Base-by-base conservation (phyloP, 2,113 vertebrate genomes). In the Vanacampus margaritifer region DNA sequence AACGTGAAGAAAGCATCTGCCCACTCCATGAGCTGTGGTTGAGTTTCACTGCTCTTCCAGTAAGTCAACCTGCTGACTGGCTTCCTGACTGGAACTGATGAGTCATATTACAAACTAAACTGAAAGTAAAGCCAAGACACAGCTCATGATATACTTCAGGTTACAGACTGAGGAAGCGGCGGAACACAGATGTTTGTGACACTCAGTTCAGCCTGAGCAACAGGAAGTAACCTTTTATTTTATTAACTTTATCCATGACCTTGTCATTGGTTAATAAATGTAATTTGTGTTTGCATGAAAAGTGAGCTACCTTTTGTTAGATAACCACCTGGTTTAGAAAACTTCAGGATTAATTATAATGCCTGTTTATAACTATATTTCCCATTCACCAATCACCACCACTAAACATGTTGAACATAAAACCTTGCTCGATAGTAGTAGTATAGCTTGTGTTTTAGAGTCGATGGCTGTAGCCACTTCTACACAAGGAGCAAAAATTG, bases 51-150 rank as follows among this genome's bases (percentile, higher is more conserved):
- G 75, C 75, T 74, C 58, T 86, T 83, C 82, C 80, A 74, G 84
- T 81, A 82, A 87, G 66, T 37, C 43, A 46, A 51, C 67, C 68
- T 67, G 68, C 78, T 78, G 80, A 76, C 81, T 73, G 54, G 45
- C 72, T 68, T 58, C 54, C 23, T 82, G 71, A 76, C 79, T 76
- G 80, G 86, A 78, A 84, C 39, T 71, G 67, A 86, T 88, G 86
- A 86, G 79, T 88, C 86, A 86, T 65, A 57, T 50, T 41, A 23
- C 37, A 36, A 23, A 51, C n/a, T 57, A 72, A 81, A 85, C 62
- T 79, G 79, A 85, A 82, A 87, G 80, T 71, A 48, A 77, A 63
- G 69, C 23, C n/a, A 2, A n/a, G 73, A 2, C 35, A 17, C 45
- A 6, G 62, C 71, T 32, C 36, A 24, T 17, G 54, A 39, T 19